A percentile compares a stretch with the other conserved stretches of the same genome.
Conservation (phyloP, 2,113 vertebrate genomes). For the Laticauda laticaudata region DNA sequence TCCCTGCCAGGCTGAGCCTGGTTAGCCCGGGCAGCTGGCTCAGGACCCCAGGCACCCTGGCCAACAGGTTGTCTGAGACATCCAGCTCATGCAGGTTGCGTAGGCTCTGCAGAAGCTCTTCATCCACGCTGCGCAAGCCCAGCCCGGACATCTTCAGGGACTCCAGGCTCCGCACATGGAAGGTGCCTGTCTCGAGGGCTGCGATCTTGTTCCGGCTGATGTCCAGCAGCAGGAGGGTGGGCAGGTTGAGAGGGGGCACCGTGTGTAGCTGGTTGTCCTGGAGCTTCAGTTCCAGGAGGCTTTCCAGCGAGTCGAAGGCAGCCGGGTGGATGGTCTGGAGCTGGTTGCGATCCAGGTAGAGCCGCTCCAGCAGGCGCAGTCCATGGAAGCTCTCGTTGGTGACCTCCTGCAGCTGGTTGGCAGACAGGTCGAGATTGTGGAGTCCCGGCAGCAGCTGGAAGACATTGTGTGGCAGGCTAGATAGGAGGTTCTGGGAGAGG, state of each 20-base stretch:
- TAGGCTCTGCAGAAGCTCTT: conserved; percentile 79
- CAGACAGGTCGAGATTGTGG: conserved; percentile 89
- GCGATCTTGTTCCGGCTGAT: conserved; percentile 84
- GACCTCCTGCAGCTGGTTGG: conserved; percentile 87
- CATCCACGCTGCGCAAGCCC: conserved; percentile 75
- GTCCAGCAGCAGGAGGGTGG: conserved; percentile 86
- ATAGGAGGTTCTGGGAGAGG: conserved; percentile 90
- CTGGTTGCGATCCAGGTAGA: conserved; percentile 88
- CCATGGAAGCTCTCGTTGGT: conserved; percentile 87
- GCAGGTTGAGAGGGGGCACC: conserved; percentile 79
- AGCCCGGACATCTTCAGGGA: conserved; percentile 84
- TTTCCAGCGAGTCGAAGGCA: conserved; percentile 81
- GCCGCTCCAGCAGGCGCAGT: conserved; percentile 83
- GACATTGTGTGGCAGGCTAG: conserved; percentile 78
- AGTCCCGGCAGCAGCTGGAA: conserved; percentile 84
- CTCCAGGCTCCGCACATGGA: conserved; percentile 83
- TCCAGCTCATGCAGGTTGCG: conserved; percentile 90
- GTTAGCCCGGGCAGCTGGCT: conserved; percentile 76
- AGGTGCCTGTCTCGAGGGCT: conserved; percentile 65
- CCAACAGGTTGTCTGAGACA: conserved; percentile 85
- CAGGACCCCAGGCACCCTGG: conserved; percentile 71
- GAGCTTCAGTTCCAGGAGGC: conserved; percentile 91
- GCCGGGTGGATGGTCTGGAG: conserved; percentile 83
- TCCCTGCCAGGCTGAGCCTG: conserved; percentile 83
- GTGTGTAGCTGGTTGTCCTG: conserved; percentile 83